Evolutionary conservation across 2,797 vertebrate genomes (phyloP).

Genomic region (Zenarchopterus dispar): DNA sequence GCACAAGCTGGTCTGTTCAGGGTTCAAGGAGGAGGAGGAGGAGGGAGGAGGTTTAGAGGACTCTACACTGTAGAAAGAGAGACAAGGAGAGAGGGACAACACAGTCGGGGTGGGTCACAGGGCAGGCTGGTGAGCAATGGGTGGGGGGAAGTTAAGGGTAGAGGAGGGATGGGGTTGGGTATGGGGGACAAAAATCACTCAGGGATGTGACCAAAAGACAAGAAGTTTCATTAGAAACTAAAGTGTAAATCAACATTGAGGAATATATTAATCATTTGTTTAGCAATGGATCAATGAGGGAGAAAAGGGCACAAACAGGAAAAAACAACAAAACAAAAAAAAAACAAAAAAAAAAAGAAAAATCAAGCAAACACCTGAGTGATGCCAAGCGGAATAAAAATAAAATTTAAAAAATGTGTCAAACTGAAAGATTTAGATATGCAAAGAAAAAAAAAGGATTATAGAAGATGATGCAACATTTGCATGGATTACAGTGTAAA

Average conservation of each 20-base stretch:
- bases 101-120: slow-evolving; percentile 85
- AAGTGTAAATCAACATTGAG: slow-evolving; percentile 4
- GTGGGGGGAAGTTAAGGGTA: slow-evolving; percentile 11
- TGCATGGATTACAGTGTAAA: neutral
- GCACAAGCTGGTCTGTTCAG: slow-evolving; percentile 95
- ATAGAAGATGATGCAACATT: neutral
- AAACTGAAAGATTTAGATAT: neutral
- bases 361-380: too few species aligned
- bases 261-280: slow-evolving; percentile 10
- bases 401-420: neutral
- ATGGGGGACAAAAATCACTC: slow-evolving; percentile 68
- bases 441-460: slow-evolving; percentile 4
- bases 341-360: slow-evolving; percentile 65
- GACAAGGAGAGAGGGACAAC: slow-evolving; percentile 84
- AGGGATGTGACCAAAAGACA: slow-evolving; percentile 60
- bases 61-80: slow-evolving; percentile 97
- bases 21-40: slow-evolving; percentile 91
- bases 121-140: slow-evolving; percentile 77
- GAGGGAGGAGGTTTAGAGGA: slow-evolving; percentile 98
- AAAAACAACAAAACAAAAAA: slow-evolving; percentile 49
- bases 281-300: slow-evolving; percentile 32
- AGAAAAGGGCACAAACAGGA: slow-evolving; percentile 68
- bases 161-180: slow-evolving; percentile 64
- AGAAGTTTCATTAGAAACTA: slow-evolving; percentile 40
- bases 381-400: too few species aligned